These are phyloP conservation scores for Petrocephalus schoutedeni DNA, from an alignment of 2,797 vertebrate genomes.

Conservation along the genomic window DNA sequence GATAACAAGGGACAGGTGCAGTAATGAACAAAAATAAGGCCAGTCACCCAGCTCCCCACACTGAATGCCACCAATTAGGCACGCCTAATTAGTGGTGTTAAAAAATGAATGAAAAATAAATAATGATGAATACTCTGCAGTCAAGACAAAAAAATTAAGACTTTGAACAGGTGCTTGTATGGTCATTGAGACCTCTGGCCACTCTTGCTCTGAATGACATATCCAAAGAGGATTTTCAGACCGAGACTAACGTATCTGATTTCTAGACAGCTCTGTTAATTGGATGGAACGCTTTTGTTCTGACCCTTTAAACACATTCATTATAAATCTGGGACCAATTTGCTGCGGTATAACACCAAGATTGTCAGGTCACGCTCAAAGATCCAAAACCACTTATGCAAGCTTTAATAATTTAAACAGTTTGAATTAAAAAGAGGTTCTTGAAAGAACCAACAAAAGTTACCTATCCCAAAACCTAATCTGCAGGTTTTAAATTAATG, in stretches of 20 bases:
- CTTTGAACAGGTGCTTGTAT: neutral
- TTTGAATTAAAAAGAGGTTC: neutral
- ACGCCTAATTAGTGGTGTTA: neutral
- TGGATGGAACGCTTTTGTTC: slow-evolving; percentile 5
- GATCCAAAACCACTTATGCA: neutral
- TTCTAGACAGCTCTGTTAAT: slow-evolving; percentile 8
- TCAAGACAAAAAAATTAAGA: neutral
- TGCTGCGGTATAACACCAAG: neutral
- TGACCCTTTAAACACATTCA: slow-evolving; percentile 9
- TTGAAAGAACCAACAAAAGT: neutral
- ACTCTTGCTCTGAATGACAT: neutral
- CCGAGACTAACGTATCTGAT: neutral
- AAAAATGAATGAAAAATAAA: neutral
- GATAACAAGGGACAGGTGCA: neutral
- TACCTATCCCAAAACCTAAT: neutral
- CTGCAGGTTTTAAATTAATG: neutral
- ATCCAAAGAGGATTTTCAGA: neutral
- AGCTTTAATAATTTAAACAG: slow-evolving; percentile 21
- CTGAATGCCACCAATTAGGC: neutral
- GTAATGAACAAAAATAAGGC: neutral
- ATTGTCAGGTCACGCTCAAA: neutral
- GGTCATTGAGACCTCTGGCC: neutral
- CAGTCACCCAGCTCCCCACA: neutral
- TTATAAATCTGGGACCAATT: slow-evolving; percentile 13
- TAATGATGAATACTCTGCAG: neutral